A percentile compares a stretch with the other conserved stretches of the same genome.
phyloP scores from a whole-genome alignment of 2,797 vertebrate species.

The Spheniscus humboldti region DNA sequence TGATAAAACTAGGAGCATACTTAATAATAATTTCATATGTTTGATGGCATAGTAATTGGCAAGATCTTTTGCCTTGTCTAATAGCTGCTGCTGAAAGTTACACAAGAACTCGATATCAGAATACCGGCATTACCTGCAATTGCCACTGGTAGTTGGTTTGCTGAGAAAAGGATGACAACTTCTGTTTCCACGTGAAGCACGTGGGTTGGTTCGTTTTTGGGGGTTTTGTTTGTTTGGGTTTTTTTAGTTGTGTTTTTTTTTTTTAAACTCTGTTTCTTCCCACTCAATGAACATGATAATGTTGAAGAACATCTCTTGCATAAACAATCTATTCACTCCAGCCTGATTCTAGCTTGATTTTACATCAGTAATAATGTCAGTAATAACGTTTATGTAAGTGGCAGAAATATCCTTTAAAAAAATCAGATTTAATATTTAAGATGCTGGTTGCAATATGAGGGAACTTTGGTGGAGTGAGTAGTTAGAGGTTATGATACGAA shows the following conservation, averaged over 20 bases:
- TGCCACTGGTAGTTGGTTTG: neutral
- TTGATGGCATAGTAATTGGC: neutral
- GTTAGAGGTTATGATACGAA: neutral
- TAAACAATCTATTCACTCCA: neutral
- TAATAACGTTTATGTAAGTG: neutral
- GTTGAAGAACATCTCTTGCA: neutral
- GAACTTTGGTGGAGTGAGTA: neutral
- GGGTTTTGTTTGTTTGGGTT: accelerated
- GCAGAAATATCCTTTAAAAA: neutral
- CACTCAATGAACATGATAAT: neutral
- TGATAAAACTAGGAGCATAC: neutral
- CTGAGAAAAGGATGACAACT: neutral
- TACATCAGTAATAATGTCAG: neutral
- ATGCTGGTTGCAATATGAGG: neutral
- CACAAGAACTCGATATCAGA: neutral
- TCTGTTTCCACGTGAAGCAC: neutral
- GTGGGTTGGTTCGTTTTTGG: neutral
- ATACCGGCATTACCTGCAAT: neutral
- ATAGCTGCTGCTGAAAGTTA: neutral
- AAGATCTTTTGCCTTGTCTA: neutral
- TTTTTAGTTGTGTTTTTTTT: neutral
- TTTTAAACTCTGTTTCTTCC: neutral
- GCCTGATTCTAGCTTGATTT: neutral
- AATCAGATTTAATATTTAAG: neutral
- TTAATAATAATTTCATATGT: neutral